Evolutionary conservation across 2,888 invertebrate species (phyloP).

Genomic region (Hypena proboscidalis): DNA sequence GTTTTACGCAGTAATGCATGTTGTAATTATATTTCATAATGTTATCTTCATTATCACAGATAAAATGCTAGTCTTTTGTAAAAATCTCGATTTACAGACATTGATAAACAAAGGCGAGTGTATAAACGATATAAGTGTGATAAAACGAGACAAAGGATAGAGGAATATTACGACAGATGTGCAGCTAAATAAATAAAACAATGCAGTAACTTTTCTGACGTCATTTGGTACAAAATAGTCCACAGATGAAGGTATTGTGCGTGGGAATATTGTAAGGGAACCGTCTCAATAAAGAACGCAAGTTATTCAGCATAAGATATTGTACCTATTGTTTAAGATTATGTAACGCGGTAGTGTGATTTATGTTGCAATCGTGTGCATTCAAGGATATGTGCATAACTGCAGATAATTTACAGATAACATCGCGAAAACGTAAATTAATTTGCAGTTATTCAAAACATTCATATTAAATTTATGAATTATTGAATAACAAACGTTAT

Average conservation of each 20-base stretch:
- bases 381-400: constrained; percentile 25
- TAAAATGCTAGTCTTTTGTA: constrained; percentile 5
- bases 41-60: constrained; percentile 6
- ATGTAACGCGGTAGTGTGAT: constrained; percentile 22
- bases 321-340: constrained; percentile 25
- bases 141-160: constrained; percentile 27
- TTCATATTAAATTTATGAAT: background rate
- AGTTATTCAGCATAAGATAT: constrained; percentile 21
- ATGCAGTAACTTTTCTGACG: constrained; percentile 55
- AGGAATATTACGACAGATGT: constrained; percentile 52
- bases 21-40: constrained; percentile 20
- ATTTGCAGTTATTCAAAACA: constrained; percentile 4
- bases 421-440: constrained; percentile 6
- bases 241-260: constrained; percentile 64
- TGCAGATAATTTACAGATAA: background rate
- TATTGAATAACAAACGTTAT: constrained; percentile 1
- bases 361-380: constrained; percentile 28
- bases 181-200: constrained; percentile 57
- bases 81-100: constrained; percentile 3
- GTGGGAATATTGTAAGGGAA: constrained; percentile 56
- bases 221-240: constrained; percentile 56
- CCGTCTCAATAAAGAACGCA: constrained; percentile 28
- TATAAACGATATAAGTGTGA: constrained; percentile 10
- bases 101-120: constrained; percentile 4
- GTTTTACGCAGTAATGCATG: constrained; percentile 28